Evolutionary conservation across 2,797 vertebrate genomes (phyloP), one percentile per base, ranked within the genome.

Genomic region (Hippopotamyrus pictus): DNA sequence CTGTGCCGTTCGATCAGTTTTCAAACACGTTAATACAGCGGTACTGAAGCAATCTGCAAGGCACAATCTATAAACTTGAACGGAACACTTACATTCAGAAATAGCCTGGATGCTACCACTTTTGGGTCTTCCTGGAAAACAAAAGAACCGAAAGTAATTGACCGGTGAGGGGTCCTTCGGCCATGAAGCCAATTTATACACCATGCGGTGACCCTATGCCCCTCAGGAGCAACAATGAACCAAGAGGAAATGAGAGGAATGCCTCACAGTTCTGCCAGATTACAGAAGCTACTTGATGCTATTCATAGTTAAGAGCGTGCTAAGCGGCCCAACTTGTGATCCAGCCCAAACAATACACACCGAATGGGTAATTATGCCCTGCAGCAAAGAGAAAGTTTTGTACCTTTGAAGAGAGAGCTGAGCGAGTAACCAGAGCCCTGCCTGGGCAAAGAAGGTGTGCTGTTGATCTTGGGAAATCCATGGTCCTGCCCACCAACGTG

Each of bases 361-460:
- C 11, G 48, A 33, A 51, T 86, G 51, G 19, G 37, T 82, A 57
- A 41, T 83, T 48, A 53, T 12, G 46, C 51, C 88, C 29, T 37
- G 48, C 57, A 53, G 9, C 46, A 37, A 48, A 88, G 54, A 17
- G 19, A 62, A 84, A 8, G 37, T 11, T 4, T 14, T 22, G 65
- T 86, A 99, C 98, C 98, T 98, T 96, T 99, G 91, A 99, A 99
- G 48, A 99, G 94, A 53, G 95, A 97, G 92, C 98, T 99, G 37
- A 99, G 92, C 2, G 97, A 98, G 90, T 98, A 97, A 5, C 96
- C 94, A 1, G 98, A 98, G 37, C 93, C 89, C 65, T 96, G 97
- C 90, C 96, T 98, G 91, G 96, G 95, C 86, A 97, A 88, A 0
- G 94, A 93, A 0, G 95, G 88, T 7, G 95, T 93, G 0, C 95